A percentile compares a stretch with the other conserved stretches of the same genome.
Conservation (phyloP, 2,888 invertebrate genomes). For the Melipona bicolor region DNA sequence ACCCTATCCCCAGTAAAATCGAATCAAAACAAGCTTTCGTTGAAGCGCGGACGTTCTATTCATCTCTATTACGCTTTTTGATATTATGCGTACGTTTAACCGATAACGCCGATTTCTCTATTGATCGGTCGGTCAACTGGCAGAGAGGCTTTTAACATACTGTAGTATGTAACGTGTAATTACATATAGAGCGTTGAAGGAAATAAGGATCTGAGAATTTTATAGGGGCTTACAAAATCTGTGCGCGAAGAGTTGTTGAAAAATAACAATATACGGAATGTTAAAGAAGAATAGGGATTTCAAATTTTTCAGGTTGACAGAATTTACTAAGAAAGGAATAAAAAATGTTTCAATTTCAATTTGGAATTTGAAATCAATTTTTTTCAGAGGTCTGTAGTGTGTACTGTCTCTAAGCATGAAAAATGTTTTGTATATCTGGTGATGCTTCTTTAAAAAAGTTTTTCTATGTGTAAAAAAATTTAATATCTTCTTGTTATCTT, state of each 20-base stretch:
- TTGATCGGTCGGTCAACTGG: neutral
- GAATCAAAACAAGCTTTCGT: constrained; percentile 5
- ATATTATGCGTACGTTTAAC: neutral
- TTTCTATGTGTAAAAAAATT: neutral
- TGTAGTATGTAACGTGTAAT: neutral
- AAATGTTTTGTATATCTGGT: neutral
- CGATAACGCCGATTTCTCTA: constrained; percentile 9
- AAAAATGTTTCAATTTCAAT: neutral
- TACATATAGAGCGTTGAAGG: neutral
- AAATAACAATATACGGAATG: neutral
- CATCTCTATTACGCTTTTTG: neutral
- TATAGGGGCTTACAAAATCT: neutral
- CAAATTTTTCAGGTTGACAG: neutral
- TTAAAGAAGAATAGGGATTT: neutral
- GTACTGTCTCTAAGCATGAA: neutral
- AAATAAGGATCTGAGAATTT: neutral
- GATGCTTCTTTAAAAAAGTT: neutral
- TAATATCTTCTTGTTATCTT: too few relatives aligned
- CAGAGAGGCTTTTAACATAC: neutral
- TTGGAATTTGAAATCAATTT: neutral
- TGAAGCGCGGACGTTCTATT: neutral
- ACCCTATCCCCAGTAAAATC: neutral
- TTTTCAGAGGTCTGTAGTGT: neutral
- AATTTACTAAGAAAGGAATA: neutral
- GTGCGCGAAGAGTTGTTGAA: neutral